phyloP scores from a whole-genome alignment of 2,797 vertebrate genomes.

The Ptychadena robeensis region DNA sequence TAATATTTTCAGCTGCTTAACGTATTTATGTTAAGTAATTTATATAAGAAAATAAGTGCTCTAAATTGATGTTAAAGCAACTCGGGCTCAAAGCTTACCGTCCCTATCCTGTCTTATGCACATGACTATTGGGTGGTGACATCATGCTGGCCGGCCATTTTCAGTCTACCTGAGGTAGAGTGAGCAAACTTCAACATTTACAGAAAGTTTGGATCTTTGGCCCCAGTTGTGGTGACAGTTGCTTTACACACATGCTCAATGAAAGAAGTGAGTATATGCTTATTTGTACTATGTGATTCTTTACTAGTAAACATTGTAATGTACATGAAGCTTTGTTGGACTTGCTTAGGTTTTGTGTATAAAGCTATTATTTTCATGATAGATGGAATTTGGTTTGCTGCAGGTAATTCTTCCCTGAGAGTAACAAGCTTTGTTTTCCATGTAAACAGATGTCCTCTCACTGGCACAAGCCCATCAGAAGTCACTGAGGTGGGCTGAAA shows the following conservation, averaged over 20 bases:
- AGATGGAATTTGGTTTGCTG: constrained; percentile 30
- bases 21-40: no score
- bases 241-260: background rate
- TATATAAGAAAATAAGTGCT: no score
- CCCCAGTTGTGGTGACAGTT: background rate
- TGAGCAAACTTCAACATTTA: no score
- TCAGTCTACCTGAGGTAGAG: no score
- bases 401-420: constrained; percentile 48
- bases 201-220: background rate
- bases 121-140: background rate
- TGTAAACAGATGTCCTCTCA: constrained; percentile 70
- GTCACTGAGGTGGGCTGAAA: constrained; percentile 82
- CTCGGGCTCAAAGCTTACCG: no score
- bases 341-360: constrained; percentile 4
- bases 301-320: background rate
- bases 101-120: no score
- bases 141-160: no score
- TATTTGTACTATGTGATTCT: background rate
- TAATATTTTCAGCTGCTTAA: no score
- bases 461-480: constrained; percentile 72
- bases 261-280: background rate
- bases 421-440: constrained; percentile 54
- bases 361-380: constrained; percentile 5
- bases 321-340: background rate
- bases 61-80: no score